These are phyloP conservation scores for Parus major DNA, from an alignment of 2,113 vertebrate genomes.

Conservation along the genomic window DNA sequence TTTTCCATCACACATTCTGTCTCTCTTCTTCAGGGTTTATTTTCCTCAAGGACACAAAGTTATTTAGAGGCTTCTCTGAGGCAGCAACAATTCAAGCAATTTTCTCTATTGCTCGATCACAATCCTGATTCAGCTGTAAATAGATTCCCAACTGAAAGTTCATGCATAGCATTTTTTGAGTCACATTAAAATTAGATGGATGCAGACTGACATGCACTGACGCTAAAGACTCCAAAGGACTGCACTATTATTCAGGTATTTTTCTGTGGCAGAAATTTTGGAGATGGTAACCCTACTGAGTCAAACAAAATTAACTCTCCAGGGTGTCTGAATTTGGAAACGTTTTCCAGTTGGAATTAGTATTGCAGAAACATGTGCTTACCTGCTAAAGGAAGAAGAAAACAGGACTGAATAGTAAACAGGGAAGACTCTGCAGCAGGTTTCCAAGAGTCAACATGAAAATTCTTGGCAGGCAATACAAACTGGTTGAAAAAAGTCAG, in stretches of 20 bases:
- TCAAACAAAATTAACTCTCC: not conserved
- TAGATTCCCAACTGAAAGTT: not conserved
- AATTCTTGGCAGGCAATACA: not conserved
- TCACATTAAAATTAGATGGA: not conserved
- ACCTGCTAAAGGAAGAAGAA: constrained; percentile 49
- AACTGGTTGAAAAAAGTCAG: not conserved
- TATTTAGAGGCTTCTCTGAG: not conserved
- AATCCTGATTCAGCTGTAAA: constrained; percentile 8
- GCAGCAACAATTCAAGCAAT: not conserved
- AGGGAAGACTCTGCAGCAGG: not conserved
- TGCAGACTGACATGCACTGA: not conserved
- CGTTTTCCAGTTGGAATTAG: not conserved
- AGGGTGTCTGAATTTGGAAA: not conserved
- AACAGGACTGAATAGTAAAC: not conserved
- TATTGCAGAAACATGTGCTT: not conserved
- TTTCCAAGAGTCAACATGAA: not conserved
- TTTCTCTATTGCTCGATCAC: not conserved
- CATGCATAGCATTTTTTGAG: not conserved
- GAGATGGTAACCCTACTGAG: not conserved
- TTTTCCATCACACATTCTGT: not conserved
- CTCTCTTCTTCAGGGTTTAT: not conserved
- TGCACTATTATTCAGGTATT: not conserved
- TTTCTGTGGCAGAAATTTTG: not conserved
- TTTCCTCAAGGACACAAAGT: not conserved
- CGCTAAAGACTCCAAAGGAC: not conserved